Evolutionary conservation across 2,113 vertebrate species (phyloP).

Genomic region (Ellobius talpinus): DNA sequence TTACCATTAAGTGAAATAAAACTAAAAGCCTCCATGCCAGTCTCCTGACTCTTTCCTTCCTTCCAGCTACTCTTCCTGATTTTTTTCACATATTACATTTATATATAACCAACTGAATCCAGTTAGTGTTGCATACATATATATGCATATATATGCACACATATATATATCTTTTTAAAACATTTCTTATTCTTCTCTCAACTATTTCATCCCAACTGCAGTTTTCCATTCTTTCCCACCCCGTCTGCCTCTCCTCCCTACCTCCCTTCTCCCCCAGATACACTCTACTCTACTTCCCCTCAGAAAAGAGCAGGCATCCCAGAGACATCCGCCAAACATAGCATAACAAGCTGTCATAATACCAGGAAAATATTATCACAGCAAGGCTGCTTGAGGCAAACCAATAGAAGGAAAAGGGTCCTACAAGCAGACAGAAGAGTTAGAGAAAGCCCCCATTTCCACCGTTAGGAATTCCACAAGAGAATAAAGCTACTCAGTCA

Average conservation of each 20-base stretch:
- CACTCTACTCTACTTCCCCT: neutral
- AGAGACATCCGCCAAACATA: neutral
- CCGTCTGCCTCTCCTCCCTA: neutral
- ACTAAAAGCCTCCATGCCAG: neutral
- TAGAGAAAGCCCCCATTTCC: too few species aligned
- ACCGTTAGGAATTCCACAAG: neutral
- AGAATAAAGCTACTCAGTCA: neutral
- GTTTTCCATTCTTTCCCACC: too few species aligned
- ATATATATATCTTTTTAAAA: too few species aligned
- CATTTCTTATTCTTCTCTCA: too few species aligned
- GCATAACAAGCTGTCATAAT: neutral
- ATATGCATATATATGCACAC: too few species aligned
- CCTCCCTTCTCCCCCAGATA: neutral
- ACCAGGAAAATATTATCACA: neutral
- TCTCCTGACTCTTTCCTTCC: neutral
- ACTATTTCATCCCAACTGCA: too few species aligned
- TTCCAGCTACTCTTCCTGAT: neutral
- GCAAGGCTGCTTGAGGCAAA: neutral
- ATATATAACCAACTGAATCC: too few species aligned
- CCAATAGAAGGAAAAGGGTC: neutral
- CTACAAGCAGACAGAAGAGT: neutral
- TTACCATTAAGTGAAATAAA: neutral
- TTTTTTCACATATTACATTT: neutral
- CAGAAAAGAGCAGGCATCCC: neutral
- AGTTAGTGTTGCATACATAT: too few species aligned